Conservation (phyloP, 2,113 vertebrate genomes). For the Alligator sinensis region DNA sequence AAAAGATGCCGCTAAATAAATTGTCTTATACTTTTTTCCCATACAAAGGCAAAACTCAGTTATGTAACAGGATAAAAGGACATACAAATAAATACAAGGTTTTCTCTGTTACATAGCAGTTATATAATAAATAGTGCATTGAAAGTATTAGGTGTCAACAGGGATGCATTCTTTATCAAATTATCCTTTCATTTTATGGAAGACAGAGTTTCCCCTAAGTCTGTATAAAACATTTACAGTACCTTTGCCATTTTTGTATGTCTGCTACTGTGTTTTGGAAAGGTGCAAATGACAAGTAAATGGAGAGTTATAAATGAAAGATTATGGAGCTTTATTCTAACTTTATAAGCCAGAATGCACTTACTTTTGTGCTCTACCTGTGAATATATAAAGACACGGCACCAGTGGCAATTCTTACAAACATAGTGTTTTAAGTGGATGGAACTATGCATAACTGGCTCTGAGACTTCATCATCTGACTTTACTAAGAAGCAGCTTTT, state of each 20-base stretch:
- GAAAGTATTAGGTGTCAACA: conserved; percentile 32
- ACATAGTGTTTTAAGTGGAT: not conserved
- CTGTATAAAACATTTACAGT: conserved; percentile 2
- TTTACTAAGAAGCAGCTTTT: not conserved
- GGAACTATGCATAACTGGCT: not conserved
- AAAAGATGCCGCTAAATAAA: conserved; percentile 1
- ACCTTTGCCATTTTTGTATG: not conserved
- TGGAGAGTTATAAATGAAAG: conserved; percentile 49
- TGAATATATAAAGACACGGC: not conserved
- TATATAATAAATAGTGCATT: conserved; percentile 36
- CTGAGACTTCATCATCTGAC: not conserved
- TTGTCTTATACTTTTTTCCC: not conserved
- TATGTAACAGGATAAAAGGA: not conserved
- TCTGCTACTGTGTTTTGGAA: not conserved
- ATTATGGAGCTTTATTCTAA: conserved; percentile 16
- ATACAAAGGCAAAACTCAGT: not conserved
- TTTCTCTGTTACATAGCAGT: not conserved
- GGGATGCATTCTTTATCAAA: conserved; percentile 17
- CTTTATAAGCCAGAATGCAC: not conserved
- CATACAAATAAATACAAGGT: not conserved
- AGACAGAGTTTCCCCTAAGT: not conserved
- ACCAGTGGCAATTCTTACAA: conserved; percentile 24
- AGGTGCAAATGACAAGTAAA: conserved; percentile 7
- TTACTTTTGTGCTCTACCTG: not conserved
- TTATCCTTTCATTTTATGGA: conserved; percentile 23